phyloP scores from a whole-genome alignment of 2,113 vertebrate genomes.

The Vireo altiloquus region DNA sequence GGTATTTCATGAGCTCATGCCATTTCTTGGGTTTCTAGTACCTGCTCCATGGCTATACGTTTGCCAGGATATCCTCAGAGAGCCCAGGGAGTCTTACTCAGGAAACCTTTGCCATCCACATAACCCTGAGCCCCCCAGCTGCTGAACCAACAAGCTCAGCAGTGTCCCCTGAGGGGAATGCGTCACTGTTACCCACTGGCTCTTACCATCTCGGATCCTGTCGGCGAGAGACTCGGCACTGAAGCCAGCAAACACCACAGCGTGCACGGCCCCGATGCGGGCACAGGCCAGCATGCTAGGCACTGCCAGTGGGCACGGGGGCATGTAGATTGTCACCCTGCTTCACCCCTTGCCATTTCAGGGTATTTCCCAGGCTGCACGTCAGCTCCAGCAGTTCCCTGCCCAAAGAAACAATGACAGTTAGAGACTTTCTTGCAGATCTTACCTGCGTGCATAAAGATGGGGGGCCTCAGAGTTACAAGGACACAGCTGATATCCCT shows the following conservation, averaged over 20 bases:
- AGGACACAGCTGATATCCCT: background rate
- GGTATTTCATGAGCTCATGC: background rate
- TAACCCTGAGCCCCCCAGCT: background rate
- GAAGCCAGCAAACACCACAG: slow-evolving; percentile 81
- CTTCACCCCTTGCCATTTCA: slow-evolving; percentile 73
- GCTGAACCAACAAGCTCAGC: background rate
- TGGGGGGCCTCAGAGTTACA: background rate
- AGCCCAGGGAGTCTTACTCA: background rate
- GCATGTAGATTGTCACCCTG: slow-evolving; percentile 82
- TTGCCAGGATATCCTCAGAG: background rate
- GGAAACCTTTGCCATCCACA: background rate
- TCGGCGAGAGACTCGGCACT: slow-evolving; percentile 76
- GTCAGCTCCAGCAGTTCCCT: slow-evolving; percentile 80
- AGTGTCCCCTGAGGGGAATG: background rate
- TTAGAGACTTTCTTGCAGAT: background rate
- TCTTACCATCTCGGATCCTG: slow-evolving; percentile 79
- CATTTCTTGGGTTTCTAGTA: background rate
- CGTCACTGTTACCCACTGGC: background rate
- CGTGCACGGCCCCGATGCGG: slow-evolving; percentile 72
- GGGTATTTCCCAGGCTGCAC: slow-evolving; percentile 75
- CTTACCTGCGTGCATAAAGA: accelerated
- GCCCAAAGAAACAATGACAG: background rate
- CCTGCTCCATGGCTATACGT: background rate
- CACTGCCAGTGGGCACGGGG: slow-evolving; percentile 75
- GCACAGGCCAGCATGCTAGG: slow-evolving; percentile 82